A percentile compares a stretch with the other conserved stretches of the same genome.
Evolutionary conservation across 2,113 vertebrate species (phyloP).

Genomic region (Indri indri): DNA sequence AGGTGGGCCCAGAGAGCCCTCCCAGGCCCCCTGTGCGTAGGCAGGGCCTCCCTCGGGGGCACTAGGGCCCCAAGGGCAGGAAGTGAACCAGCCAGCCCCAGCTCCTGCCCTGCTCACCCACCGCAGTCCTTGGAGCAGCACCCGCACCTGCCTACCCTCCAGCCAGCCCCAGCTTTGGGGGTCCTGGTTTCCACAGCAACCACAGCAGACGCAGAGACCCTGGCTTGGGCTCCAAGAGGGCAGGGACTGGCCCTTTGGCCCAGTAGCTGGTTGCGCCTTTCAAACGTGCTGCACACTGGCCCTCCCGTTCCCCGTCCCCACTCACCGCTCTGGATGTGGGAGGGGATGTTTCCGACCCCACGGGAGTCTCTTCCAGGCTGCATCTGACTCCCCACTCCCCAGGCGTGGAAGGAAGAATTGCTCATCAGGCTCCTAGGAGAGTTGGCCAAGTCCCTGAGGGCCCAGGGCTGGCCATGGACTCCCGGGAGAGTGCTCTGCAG

Average conservation of each 20-base stretch:
- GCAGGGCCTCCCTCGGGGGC: fast-evolving
- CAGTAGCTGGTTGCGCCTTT: too few species aligned
- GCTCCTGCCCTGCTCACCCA: not conserved
- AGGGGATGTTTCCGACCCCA: not conserved
- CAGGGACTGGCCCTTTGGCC: not conserved
- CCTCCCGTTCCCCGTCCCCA: fast-evolving
- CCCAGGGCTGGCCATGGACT: not conserved
- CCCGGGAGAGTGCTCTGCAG: not conserved
- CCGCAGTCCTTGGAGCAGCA: not conserved
- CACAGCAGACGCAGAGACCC: not conserved
- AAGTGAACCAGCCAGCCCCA: not conserved
- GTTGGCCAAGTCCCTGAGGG: not conserved
- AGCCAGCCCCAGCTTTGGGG: not conserved
- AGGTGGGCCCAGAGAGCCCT: not conserved
- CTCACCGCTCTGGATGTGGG: fast-evolving
- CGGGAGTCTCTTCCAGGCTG: not conserved
- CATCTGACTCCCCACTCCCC: not conserved
- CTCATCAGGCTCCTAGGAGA: not conserved
- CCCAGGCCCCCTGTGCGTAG: not conserved
- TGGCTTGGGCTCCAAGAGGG: not conserved
- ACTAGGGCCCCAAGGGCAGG: not conserved
- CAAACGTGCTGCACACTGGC: not conserved
- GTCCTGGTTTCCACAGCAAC: not conserved
- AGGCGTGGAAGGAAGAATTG: not conserved
- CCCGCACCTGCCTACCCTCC: not conserved